Evolutionary conservation across 1,140 invertebrate genomes (phyloP).

Genomic region (Trinorchestia longiramus): DNA sequence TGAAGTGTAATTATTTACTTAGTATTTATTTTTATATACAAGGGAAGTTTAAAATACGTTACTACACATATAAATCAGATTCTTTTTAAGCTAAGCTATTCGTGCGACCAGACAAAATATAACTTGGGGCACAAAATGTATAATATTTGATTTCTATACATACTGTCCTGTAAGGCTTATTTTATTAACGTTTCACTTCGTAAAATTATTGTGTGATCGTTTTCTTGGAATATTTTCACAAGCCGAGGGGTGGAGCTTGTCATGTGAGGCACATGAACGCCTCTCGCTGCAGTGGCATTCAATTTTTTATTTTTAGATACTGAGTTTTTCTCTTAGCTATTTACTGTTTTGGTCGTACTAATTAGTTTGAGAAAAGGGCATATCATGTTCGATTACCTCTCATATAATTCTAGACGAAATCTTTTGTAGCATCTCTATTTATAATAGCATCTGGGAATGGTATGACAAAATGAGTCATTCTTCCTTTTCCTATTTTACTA

Average conservation of each 20-base stretch:
- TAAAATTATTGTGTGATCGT: background rate
- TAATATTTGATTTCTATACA: background rate
- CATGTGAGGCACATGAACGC: background rate
- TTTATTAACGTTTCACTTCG: background rate
- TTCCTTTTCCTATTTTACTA: background rate
- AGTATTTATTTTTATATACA: background rate
- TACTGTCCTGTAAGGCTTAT: background rate
- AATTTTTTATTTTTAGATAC: background rate
- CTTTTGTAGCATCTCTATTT: background rate
- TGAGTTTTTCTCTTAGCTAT: background rate
- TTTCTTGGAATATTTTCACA: background rate
- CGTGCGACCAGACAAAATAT: background rate
- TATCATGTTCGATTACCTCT: background rate
- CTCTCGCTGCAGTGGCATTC: background rate
- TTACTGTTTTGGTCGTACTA: background rate
- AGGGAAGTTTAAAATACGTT: background rate
- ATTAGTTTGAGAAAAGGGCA: background rate
- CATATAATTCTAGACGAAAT: background rate
- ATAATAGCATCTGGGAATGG: background rate
- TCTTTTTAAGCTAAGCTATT: background rate
- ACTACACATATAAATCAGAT: background rate
- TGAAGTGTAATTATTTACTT: background rate
- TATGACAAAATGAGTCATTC: background rate
- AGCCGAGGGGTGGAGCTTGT: background rate
- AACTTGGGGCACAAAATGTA: background rate